Base-by-base conservation (phyloP, 2,888 invertebrate genomes). In the Malthinus seriepunctatus region DNA sequence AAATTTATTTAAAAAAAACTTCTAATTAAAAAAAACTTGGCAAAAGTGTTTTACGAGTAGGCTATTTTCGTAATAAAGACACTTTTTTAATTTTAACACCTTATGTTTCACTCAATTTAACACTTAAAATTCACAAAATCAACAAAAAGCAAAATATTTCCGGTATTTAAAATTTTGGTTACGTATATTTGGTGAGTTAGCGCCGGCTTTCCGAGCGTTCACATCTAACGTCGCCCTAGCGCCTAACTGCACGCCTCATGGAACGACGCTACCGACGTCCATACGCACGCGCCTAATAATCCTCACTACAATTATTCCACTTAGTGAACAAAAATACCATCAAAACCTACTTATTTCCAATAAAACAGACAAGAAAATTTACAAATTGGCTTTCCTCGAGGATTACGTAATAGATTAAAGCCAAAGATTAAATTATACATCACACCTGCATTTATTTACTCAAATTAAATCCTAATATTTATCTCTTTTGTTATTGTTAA, bases 251-350 rank as follows among this genome's bases (percentile, higher is more conserved):
- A 54, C 47, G 62, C 60, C 51, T 32, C 60, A 48, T 35, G 56
- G 47, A 50, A 51, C 62, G 64, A 57, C 64, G 65, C 56, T 63
- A 57, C 51, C 38, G 45, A 50, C 59, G 42, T 58, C 56, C 64
- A 50, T 62, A 63, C 62, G 57, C 58, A 60, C 64, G 57, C 52
- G 44, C 42, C 33, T 34, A 44, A 12, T 49, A 53, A 51, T 50
- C 53, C 48, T 47, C 49, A 23, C 34, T 35, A 51, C 44, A 15
- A 54, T 53, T 59, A 59, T 60, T 60, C 47, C 60, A 60, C 54
- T 54, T 51, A 60, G 51, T 60, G 48, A 60, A 47, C 53, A 47
- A 60, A 56, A 60, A 51, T 47, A 54, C 45, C 52, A 52, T 23
- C 48, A 42, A 52, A 31, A 42, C 33, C 48, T n/a, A 49, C 47